Conservation (phyloP, 2,113 vertebrate genomes). For the Mola mola region DNA sequence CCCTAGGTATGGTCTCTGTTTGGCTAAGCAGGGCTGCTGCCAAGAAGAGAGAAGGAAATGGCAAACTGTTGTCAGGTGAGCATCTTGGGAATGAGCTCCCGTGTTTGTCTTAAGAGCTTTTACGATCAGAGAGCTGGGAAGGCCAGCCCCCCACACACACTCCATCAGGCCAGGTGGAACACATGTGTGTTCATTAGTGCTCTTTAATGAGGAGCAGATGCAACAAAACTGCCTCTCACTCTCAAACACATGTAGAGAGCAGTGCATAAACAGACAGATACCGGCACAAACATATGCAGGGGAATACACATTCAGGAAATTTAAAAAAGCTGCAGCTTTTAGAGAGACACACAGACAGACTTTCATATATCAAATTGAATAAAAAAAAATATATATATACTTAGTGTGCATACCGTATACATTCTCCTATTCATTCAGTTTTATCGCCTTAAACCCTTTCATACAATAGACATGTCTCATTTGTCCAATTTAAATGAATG, state of each 20-base stretch:
- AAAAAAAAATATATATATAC: too few relatives aligned
- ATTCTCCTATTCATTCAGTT: too few relatives aligned
- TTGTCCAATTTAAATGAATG: constrained; percentile 75
- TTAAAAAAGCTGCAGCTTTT: too few relatives aligned
- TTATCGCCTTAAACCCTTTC: too few relatives aligned
- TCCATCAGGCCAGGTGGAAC: constrained; percentile 77
- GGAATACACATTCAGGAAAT: too few relatives aligned
- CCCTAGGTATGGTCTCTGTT: constrained; percentile 20
- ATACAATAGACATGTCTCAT: too few relatives aligned
- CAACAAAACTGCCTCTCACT: constrained; percentile 66
- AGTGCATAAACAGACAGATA: not conserved
- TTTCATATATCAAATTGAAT: too few relatives aligned
- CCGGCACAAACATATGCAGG: constrained; percentile 4
- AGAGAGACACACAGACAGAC: constrained; percentile 19
- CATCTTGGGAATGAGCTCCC: constrained; percentile 52
- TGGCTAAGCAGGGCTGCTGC: constrained; percentile 7
- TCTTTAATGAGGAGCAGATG: constrained; percentile 82
- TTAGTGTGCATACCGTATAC: too few relatives aligned
- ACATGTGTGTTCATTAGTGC: constrained; percentile 81
- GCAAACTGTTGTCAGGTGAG: constrained; percentile 65
- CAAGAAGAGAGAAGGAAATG: constrained; percentile 54
- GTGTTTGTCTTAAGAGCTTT: constrained; percentile 65
- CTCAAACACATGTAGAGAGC: too few relatives aligned
- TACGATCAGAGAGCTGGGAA: constrained; percentile 45
- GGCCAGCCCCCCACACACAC: constrained; percentile 50